These are phyloP conservation scores for Coelinius sp. DNA, from an alignment of 2,888 invertebrate species.

Conservation along the genomic window DNA sequence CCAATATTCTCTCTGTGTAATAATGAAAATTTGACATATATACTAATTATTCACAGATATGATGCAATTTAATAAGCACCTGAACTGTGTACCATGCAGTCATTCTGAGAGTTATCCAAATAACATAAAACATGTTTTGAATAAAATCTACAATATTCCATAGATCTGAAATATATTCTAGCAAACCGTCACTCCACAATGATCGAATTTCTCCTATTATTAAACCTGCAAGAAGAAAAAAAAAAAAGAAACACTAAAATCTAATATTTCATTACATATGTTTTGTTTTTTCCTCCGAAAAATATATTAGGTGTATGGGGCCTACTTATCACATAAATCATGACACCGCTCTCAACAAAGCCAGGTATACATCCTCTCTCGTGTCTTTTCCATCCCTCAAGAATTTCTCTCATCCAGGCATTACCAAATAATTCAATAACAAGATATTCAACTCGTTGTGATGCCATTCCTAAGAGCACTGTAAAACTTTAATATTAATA, in stretches of 20 bases:
- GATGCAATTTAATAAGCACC: slow-evolving; percentile 74
- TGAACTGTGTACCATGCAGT: slow-evolving; percentile 91
- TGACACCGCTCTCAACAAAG: slow-evolving; percentile 85
- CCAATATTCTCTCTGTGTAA: slow-evolving; percentile 78
- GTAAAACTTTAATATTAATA: slow-evolving; percentile 50
- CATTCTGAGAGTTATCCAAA: slow-evolving; percentile 90
- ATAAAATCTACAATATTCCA: slow-evolving; percentile 99
- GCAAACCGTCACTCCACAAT: slow-evolving; percentile 90
- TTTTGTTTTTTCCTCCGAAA: too few relatives aligned
- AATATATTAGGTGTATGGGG: too few relatives aligned
- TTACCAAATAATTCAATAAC: slow-evolving; percentile 85
- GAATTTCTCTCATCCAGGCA: slow-evolving; percentile 81
- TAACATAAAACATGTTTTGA: slow-evolving; percentile 95
- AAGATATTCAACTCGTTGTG: slow-evolving; percentile 90
- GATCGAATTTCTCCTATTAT: slow-evolving; percentile 95
- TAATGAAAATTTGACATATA: background rate
- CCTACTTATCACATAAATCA: slow-evolving; percentile 91
- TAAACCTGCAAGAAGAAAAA: slow-evolving; percentile 79
- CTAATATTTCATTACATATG: too few relatives aligned
- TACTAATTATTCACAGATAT: background rate
- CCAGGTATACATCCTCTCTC: slow-evolving; percentile 86
- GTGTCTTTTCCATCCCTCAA: slow-evolving; percentile 83
- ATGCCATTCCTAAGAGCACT: slow-evolving; percentile 94
- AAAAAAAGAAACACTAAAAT: slow-evolving; percentile 43
- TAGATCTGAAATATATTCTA: slow-evolving; percentile 93